Evolutionary conservation across 2,888 invertebrate species (phyloP).

Genomic region (Lithophane leautieri): DNA sequence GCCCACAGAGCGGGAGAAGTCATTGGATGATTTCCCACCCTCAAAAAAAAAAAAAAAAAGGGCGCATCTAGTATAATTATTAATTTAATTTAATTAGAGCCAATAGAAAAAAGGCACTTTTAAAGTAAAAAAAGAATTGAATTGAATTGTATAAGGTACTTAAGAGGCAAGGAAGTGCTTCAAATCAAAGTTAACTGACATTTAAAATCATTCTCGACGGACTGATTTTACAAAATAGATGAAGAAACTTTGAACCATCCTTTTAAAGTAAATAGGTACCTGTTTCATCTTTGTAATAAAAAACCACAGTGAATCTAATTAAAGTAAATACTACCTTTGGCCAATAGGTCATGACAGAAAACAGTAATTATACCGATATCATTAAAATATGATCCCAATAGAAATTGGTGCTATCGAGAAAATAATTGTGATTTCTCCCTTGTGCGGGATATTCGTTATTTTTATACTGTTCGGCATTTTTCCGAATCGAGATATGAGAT

Average conservation of each 20-base stretch:
- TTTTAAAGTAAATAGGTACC: background rate
- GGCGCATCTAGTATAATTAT: too few relatives aligned
- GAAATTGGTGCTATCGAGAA: conserved; percentile 3
- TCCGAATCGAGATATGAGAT: conserved; percentile 1
- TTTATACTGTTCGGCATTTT: background rate
- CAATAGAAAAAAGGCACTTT: too few relatives aligned
- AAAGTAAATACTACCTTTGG: background rate
- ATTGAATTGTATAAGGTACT: background rate
- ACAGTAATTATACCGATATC: conserved; percentile 19
- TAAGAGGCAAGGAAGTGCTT: background rate
- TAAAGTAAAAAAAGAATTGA: background rate
- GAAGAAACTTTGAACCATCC: background rate
- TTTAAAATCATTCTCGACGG: background rate
- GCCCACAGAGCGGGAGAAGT: too few relatives aligned
- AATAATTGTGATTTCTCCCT: conserved; percentile 8
- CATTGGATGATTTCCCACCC: too few relatives aligned
- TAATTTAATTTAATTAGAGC: too few relatives aligned
- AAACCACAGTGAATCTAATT: too few relatives aligned
- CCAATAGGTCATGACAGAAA: background rate
- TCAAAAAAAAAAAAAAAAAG: too few relatives aligned
- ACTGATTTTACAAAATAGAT: background rate
- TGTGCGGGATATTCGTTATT: conserved; percentile 1
- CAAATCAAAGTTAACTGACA: background rate
- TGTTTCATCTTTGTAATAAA: background rate
- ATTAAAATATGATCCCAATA: conserved; percentile 26